These are phyloP conservation scores for Tenthredo notha DNA, from an alignment of 2,888 invertebrate genomes.

Conservation along the genomic window DNA sequence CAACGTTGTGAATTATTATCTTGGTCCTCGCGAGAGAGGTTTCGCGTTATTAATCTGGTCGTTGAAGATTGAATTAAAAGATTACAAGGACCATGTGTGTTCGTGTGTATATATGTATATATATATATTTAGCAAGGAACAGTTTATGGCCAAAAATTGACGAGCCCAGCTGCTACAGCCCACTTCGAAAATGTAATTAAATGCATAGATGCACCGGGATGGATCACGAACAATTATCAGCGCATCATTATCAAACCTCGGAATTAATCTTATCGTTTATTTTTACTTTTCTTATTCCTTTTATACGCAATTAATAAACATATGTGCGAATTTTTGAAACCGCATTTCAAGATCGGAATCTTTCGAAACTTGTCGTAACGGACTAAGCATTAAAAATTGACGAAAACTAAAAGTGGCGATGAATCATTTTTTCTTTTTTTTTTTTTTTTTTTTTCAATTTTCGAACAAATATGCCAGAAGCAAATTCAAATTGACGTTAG, in stretches of 20 bases:
- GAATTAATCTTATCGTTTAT: neutral
- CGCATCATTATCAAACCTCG: neutral
- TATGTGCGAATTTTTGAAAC: too few species aligned
- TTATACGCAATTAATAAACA: neutral
- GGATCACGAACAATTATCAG: conserved; percentile 4
- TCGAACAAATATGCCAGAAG: neutral
- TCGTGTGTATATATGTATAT: neutral
- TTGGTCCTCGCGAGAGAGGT: neutral
- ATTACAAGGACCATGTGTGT: conserved; percentile 2
- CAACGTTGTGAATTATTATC: conserved; percentile 32
- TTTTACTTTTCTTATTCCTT: neutral
- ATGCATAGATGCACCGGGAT: neutral
- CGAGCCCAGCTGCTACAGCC: neutral
- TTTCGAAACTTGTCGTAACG: too few species aligned
- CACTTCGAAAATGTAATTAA: conserved; percentile 20
- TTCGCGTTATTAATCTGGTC: conserved; percentile 23
- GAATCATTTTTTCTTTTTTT: neutral
- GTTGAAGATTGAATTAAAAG: conserved; percentile 48
- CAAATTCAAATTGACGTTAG: neutral
- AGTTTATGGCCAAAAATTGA: neutral
- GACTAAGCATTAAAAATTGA: too few species aligned
- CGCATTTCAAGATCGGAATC: too few species aligned
- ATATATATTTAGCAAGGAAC: neutral
- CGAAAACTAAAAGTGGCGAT: too few species aligned
- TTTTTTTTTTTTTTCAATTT: too few species aligned